Evolutionary conservation across 2,113 vertebrate genomes (phyloP).

Genomic region (Halichoerus grypus): DNA sequence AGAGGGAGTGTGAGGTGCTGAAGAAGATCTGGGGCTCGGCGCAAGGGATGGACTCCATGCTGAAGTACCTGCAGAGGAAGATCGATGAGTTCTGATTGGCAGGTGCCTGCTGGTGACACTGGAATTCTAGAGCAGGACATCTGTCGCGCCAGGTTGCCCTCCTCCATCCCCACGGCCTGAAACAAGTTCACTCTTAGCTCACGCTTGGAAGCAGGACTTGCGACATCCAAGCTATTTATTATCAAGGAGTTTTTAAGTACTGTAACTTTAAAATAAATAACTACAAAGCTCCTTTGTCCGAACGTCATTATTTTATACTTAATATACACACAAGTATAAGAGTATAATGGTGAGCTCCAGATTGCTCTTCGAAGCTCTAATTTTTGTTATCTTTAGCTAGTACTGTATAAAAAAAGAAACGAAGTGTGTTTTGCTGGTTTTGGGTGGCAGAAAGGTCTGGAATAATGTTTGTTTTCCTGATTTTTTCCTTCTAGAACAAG

Average conservation of each 20-base stretch:
- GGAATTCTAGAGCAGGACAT: slow-evolving; percentile 81
- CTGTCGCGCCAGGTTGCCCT: slow-evolving; percentile 72
- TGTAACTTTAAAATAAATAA: slow-evolving; percentile 89
- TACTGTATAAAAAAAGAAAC: slow-evolving; percentile 86
- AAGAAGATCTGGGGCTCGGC: slow-evolving; percentile 97
- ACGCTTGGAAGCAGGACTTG: slow-evolving; percentile 81
- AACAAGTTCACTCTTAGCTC: slow-evolving; percentile 70
- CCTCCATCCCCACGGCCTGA: slow-evolving; percentile 57
- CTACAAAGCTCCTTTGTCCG: slow-evolving; percentile 87
- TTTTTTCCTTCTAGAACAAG: slow-evolving; percentile 80
- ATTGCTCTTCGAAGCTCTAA: slow-evolving; percentile 84
- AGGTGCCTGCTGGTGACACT: slow-evolving; percentile 66
- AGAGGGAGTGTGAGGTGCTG: slow-evolving; percentile 96
- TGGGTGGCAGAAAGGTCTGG: slow-evolving; percentile 86
- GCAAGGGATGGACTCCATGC: slow-evolving; percentile 97
- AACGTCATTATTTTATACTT: slow-evolving; percentile 75
- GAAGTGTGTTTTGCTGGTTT: slow-evolving; percentile 85
- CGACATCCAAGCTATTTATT: slow-evolving; percentile 78
- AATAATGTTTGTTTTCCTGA: slow-evolving; percentile 84
- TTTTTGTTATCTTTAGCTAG: slow-evolving; percentile 85
- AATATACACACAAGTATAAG: slow-evolving; percentile 79
- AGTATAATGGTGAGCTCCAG: slow-evolving; percentile 83
- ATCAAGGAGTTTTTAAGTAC: slow-evolving; percentile 88
- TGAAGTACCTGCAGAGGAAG: slow-evolving; percentile 96
- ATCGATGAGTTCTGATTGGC: slow-evolving; percentile 93